Conservation (phyloP, 2,797 vertebrate species). For the Lithobates pipiens region DNA sequence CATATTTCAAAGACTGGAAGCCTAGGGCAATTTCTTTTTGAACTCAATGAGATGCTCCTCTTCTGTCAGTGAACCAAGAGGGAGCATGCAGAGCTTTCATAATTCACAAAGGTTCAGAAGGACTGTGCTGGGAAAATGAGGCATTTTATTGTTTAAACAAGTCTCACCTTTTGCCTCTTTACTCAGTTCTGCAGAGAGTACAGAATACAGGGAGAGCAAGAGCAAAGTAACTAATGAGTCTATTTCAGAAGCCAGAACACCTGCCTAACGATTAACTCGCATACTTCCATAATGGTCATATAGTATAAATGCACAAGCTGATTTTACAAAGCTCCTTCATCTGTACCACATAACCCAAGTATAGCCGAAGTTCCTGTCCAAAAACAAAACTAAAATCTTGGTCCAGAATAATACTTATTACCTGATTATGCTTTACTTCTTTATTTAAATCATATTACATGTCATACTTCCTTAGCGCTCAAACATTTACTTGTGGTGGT, state of each 20-base stretch:
- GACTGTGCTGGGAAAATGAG: constrained; percentile 9
- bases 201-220: background rate
- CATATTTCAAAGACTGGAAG: constrained; percentile 56
- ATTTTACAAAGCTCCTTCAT: background rate
- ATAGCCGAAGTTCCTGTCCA: background rate
- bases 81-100: constrained; percentile 24
- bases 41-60: constrained; percentile 36
- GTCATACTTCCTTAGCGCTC: too few species aligned
- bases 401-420: too few species aligned
- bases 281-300: background rate
- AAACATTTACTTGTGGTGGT: too few species aligned
- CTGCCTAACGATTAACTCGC: background rate
- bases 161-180: constrained; percentile 35
- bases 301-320: background rate
- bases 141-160: constrained; percentile 58
- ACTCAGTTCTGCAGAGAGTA: constrained; percentile 1
- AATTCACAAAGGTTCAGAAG: constrained; percentile 45
- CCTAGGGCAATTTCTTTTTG: constrained; percentile 53
- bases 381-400: background rate
- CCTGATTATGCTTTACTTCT: too few species aligned
- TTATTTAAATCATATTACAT: too few species aligned
- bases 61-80: constrained; percentile 33
- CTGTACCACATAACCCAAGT: background rate
- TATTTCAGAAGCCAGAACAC: constrained; percentile 1
- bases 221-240: constrained; percentile 8